A percentile compares a stretch with the other conserved stretches of the same genome.
Evolutionary conservation across 2,888 invertebrate species (phyloP).

Genomic region (Dendrolimus houi): DNA sequence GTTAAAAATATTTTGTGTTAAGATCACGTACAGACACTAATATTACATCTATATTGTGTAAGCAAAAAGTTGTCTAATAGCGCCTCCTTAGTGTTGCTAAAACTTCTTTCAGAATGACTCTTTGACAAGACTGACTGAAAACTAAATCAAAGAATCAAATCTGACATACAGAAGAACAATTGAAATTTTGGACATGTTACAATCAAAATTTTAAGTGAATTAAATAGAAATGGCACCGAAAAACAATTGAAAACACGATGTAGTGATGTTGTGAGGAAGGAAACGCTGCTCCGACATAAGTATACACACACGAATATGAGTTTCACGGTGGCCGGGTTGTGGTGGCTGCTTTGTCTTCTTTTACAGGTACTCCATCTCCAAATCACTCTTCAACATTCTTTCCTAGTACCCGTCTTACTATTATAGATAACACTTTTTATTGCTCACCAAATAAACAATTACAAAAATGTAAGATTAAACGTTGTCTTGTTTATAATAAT

Average conservation of each 20-base stretch:
- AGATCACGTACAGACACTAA: too few relatives aligned
- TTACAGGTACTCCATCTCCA: conserved; percentile 36
- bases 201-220: conserved; percentile 39
- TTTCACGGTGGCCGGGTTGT: conserved; percentile 33
- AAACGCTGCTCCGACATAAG: background rate
- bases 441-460: too few relatives aligned
- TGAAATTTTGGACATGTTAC: conserved; percentile 43
- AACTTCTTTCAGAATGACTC: background rate
- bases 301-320: conserved; percentile 35
- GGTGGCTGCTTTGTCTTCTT: conserved; percentile 46
- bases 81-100: too few relatives aligned
- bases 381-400: too few relatives aligned
- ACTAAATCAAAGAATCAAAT: conserved; percentile 2
- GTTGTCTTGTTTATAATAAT: too few relatives aligned
- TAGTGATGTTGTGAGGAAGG: background rate
- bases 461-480: too few relatives aligned
- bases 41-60: too few relatives aligned
- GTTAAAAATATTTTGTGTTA: too few relatives aligned
- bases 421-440: too few relatives aligned
- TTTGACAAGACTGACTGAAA: conserved; percentile 10
- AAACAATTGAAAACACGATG: too few relatives aligned
- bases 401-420: too few relatives aligned
- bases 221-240: conserved; percentile 6
- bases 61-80: too few relatives aligned
- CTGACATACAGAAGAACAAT: conserved; percentile 42